Conservation (phyloP, 2,797 vertebrate species). For the Notolepis coatsorum region DNA sequence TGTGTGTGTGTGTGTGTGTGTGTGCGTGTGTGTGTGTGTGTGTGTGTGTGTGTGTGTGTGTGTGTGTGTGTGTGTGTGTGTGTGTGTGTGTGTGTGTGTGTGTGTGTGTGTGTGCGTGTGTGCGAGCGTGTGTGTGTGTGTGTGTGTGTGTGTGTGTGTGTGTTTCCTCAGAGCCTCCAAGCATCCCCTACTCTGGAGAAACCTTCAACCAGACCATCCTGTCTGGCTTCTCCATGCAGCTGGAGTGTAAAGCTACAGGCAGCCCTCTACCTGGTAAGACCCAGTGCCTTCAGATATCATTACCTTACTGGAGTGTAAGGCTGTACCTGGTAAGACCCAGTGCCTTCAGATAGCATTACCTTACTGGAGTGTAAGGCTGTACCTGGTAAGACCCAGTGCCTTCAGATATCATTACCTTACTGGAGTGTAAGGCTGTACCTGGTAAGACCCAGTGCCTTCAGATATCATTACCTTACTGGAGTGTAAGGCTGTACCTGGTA, state of each 20-base stretch:
- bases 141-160: neutral
- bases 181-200: constrained; percentile 83
- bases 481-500: too few relatives aligned
- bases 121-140: constrained; percentile 3
- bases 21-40: neutral
- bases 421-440: too few relatives aligned
- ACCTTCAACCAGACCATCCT: constrained; percentile 91
- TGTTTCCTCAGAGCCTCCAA: constrained; percentile 87
- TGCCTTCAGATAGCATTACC: too few relatives aligned
- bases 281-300: too few relatives aligned
- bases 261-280: constrained; percentile 89
- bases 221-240: constrained; percentile 85
- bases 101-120: neutral
- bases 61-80: constrained; percentile 19
- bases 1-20: constrained; percentile 5
- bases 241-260: constrained; percentile 91
- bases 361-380: too few relatives aligned
- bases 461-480: too few relatives aligned
- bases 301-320: too few relatives aligned
- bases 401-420: too few relatives aligned
- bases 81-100: neutral
- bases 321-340: too few relatives aligned
- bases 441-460: too few relatives aligned
- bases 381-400: too few relatives aligned
- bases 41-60: neutral